A percentile compares a stretch with the other conserved stretches of the same genome.
Conservation (phyloP, 2,888 invertebrate species). For the Ctena decussata region DNA sequence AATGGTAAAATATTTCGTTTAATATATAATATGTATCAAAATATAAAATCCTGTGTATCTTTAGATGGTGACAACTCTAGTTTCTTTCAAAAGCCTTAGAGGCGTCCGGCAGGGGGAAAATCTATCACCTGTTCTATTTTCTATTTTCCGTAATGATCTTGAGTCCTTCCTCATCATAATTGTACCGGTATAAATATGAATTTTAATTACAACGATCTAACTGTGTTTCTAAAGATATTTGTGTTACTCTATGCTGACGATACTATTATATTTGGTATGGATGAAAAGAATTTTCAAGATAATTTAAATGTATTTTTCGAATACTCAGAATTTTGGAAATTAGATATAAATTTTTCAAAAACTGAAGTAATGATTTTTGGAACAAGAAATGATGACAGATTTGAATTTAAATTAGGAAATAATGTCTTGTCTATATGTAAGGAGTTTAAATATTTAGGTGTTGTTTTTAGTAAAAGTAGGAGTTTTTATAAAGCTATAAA, state of each 20-base stretch:
- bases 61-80: background rate
- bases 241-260: conserved; percentile 47
- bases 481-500: conserved; percentile 7
- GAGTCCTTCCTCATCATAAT: conserved; percentile 1
- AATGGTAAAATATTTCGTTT: conserved; percentile 42
- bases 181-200: conserved; percentile 2
- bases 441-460: conserved; percentile 5
- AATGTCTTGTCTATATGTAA: background rate
- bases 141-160: conserved; percentile 32
- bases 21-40: conserved; percentile 40
- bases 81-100: background rate
- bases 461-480: background rate
- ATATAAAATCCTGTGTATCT: conserved; percentile 35
- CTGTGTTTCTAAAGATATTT: conserved; percentile 33
- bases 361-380: conserved; percentile 38
- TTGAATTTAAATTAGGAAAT: conserved; percentile 16
- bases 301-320: conserved; percentile 32
- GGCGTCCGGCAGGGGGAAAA: conserved; percentile 41
- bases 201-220: background rate
- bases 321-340: conserved; percentile 43
- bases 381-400: background rate
- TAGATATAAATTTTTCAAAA: conserved; percentile 38
- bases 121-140: conserved; percentile 30
- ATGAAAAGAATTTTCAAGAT: conserved; percentile 19
- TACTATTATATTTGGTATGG: conserved; percentile 41